Conservation (phyloP, 1,140 invertebrate genomes). For the Ruditapes philippinarum region DNA sequence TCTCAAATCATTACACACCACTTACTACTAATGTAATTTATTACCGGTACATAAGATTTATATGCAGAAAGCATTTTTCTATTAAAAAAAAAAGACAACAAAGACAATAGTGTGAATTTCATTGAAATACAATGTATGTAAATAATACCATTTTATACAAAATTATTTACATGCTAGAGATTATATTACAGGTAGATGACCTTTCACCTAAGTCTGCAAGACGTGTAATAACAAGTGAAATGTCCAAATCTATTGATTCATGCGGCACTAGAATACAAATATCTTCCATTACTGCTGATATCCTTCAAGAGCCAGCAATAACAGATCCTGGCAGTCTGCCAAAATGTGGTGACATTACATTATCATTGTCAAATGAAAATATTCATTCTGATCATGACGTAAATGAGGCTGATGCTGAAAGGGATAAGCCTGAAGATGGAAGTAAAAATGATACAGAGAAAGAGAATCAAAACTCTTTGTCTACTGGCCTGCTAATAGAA, state of each 20-base stretch:
- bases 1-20: too few relatives aligned
- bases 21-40: too few relatives aligned
- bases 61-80: too few relatives aligned
- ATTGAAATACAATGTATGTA: too few relatives aligned
- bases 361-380: slow-evolving; percentile 2
- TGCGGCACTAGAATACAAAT: slow-evolving; percentile 47
- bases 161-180: too few relatives aligned
- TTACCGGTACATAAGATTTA: too few relatives aligned
- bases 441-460: not conserved
- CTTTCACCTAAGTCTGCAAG: slow-evolving; percentile 56
- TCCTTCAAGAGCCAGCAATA: not conserved
- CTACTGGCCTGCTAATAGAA: not conserved
- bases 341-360: slow-evolving; percentile 1
- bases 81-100: too few relatives aligned
- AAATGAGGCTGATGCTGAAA: too few relatives aligned
- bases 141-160: too few relatives aligned
- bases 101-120: too few relatives aligned
- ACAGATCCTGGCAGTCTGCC: not conserved
- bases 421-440: not conserved
- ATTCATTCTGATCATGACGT: not conserved
- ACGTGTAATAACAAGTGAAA: slow-evolving; percentile 55
- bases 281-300: not conserved
- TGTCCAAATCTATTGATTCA: slow-evolving; percentile 37
- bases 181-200: slow-evolving; percentile 68
- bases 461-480: not conserved